These are phyloP conservation scores for Drosophila erecta DNA, from an alignment of 1,140 invertebrate genomes.

Conservation along the genomic window DNA sequence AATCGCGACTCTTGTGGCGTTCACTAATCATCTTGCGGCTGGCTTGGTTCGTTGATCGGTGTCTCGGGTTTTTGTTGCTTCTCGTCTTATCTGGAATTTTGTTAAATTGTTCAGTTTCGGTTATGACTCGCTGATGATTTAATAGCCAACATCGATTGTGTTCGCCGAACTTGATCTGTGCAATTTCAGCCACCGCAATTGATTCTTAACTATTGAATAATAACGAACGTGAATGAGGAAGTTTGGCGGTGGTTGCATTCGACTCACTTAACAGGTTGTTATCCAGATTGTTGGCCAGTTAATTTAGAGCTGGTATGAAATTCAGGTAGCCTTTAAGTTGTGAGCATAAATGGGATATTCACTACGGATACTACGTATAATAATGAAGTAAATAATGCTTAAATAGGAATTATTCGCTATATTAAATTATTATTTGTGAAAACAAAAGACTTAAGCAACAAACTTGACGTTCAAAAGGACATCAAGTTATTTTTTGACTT, in stretches of 20 bases:
- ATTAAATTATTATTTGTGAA: background rate
- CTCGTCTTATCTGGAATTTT: slow-evolving; percentile 67
- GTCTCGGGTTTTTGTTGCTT: slow-evolving; percentile 10
- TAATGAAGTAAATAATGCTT: too few species aligned
- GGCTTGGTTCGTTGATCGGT: slow-evolving; percentile 11
- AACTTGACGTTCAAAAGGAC: slow-evolving; percentile 7
- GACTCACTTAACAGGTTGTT: slow-evolving; percentile 49
- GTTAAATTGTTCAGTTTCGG: slow-evolving; percentile 51
- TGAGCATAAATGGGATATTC: slow-evolving; percentile 29
- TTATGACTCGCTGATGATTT: slow-evolving; percentile 59
- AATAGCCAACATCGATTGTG: slow-evolving; percentile 51
- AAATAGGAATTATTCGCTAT: too few species aligned
- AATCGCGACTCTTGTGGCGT: slow-evolving; percentile 80
- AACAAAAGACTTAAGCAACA: slow-evolving; percentile 68
- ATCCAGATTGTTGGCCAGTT: slow-evolving; percentile 43
- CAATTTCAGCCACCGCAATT: slow-evolving; percentile 27
- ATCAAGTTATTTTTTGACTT: too few species aligned
- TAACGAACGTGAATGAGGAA: slow-evolving; percentile 36
- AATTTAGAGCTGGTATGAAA: slow-evolving; percentile 16
- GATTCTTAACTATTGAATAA: slow-evolving; percentile 48
- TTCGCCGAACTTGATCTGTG: slow-evolving; percentile 40
- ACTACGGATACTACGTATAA: too few species aligned
- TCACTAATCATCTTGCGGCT: slow-evolving; percentile 78
- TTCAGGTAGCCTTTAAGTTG: slow-evolving; percentile 29
- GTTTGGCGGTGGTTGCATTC: slow-evolving; percentile 18